Evolutionary conservation across 2,888 invertebrate genomes (phyloP).

Genomic region (Meandrusa payeni): DNA sequence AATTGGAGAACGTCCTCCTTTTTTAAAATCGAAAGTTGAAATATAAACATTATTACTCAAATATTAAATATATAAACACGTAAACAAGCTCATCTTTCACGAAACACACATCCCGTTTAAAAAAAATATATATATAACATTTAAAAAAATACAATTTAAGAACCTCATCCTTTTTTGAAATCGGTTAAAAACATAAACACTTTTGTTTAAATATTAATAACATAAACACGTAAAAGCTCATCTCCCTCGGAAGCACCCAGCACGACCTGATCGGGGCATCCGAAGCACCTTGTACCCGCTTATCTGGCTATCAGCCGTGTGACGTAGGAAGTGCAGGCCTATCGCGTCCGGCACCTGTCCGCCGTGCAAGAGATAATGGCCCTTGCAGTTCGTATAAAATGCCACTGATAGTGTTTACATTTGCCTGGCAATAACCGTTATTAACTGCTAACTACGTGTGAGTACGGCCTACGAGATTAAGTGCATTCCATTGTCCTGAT

Average conservation of each 20-base stretch:
- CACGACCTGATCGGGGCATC: neutral
- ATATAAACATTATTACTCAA: too few species aligned
- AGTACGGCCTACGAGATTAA: slow-evolving; percentile 21
- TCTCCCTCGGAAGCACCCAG: slow-evolving; percentile 10
- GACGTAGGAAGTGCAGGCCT: slow-evolving; percentile 28
- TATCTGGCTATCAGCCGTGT: slow-evolving; percentile 27
- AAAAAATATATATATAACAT: too few species aligned
- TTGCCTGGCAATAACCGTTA: slow-evolving; percentile 19
- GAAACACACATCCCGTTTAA: too few species aligned
- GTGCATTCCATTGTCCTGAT: slow-evolving; percentile 20
- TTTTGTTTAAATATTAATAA: slow-evolving; percentile 4
- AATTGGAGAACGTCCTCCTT: too few species aligned
- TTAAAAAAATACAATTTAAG: too few species aligned
- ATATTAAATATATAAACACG: too few species aligned
- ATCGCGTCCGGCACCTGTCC: slow-evolving; percentile 29
- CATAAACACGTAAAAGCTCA: slow-evolving; percentile 1
- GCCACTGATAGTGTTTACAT: slow-evolving; percentile 13
- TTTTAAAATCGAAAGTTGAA: too few species aligned
- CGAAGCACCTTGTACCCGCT: slow-evolving; percentile 27
- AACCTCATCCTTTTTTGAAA: too few species aligned
- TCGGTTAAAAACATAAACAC: too few species aligned
- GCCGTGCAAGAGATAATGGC: slow-evolving; percentile 20
- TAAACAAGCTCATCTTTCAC: too few species aligned
- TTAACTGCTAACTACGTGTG: slow-evolving; percentile 17
- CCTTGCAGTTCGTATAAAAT: slow-evolving; percentile 15